These are phyloP conservation scores for Ceyx margarethae DNA, from an alignment of 2,113 vertebrate species.

Conservation along the genomic window DNA sequence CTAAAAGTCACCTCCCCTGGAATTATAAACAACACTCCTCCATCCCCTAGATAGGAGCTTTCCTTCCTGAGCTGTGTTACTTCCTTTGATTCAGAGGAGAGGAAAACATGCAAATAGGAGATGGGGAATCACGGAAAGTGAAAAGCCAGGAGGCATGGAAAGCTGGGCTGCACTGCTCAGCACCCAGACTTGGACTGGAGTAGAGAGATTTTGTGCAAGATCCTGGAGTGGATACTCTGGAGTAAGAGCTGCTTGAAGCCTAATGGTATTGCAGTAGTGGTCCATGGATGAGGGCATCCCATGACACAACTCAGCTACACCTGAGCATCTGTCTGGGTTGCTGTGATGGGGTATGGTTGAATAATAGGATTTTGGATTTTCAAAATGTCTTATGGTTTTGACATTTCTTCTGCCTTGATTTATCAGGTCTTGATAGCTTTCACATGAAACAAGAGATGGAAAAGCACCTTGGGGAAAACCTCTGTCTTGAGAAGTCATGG, in stretches of 20 bases:
- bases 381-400: background rate
- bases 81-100: background rate
- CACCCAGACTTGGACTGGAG: too few relatives aligned
- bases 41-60: background rate
- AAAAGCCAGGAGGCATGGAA: background rate
- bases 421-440: background rate
- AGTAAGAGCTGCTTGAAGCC: background rate
- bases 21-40: background rate
- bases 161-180: fast-evolving
- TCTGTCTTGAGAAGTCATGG: background rate
- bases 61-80: background rate
- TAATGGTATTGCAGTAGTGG: background rate
- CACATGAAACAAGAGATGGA: background rate
- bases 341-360: fast-evolving
- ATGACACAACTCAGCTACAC: background rate
- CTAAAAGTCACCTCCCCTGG: background rate
- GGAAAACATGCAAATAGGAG: background rate
- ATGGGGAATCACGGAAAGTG: background rate
- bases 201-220: background rate
- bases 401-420: background rate
- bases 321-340: background rate
- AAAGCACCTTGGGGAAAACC: background rate
- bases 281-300: background rate
- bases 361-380: background rate
- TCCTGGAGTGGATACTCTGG: background rate